Percentiles rank a stretch among this genome's conserved stretches.
Evolutionary conservation across 2,797 vertebrate species (phyloP).

Genomic region (Characodon lateralis): DNA sequence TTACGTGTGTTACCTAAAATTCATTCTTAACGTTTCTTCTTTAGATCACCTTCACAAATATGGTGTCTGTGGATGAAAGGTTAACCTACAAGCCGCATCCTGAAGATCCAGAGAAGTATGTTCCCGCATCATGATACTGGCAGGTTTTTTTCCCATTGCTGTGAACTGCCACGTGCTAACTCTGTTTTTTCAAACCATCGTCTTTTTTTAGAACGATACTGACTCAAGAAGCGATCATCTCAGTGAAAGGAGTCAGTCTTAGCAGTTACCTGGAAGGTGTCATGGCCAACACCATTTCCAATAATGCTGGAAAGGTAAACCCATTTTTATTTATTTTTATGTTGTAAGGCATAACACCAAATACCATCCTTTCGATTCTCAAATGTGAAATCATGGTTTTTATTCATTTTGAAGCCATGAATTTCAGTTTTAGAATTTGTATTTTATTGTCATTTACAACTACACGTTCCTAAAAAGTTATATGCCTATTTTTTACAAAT

Average conservation of each 20-base stretch:
- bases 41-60: conserved; percentile 95
- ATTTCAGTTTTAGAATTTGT: too few species aligned
- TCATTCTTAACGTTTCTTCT: conserved; percentile 27
- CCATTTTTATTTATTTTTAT: background rate
- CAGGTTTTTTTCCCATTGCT: background rate
- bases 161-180: background rate
- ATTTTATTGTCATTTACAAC: background rate
- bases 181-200: background rate
- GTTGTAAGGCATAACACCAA: background rate
- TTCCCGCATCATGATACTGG: background rate
- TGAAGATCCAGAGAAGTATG: conserved; percentile 90
- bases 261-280: conserved; percentile 96
- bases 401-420: background rate
- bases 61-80: conserved; percentile 96
- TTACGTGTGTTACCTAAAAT: conserved; percentile 8
- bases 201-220: conserved; percentile 85
- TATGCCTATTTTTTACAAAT: background rate
- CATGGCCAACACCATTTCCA: conserved; percentile 92
- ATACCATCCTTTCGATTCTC: background rate
- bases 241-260: conserved; percentile 96
- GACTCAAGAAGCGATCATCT: conserved; percentile 97
- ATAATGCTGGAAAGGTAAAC: conserved; percentile 94
- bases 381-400: background rate
- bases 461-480: background rate
- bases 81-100: conserved; percentile 96